phyloP scores from a whole-genome alignment of 2,113 vertebrate genomes.

The Lagopus leucura region DNA sequence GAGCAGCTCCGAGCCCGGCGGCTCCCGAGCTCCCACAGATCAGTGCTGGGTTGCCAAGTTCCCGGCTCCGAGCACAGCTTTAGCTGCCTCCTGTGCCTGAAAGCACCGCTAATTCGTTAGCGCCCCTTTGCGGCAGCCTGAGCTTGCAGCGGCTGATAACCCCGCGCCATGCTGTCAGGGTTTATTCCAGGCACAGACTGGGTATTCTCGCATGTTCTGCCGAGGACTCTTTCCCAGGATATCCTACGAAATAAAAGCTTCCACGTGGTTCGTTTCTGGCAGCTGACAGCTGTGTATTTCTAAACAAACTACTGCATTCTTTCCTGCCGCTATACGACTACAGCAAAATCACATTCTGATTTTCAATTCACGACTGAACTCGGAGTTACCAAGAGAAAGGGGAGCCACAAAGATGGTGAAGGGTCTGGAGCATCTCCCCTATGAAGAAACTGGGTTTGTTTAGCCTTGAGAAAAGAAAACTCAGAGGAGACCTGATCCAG shows the following conservation, averaged over 20 bases:
- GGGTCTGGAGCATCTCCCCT: too few species aligned
- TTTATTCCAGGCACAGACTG: background rate
- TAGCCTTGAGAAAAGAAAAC: too few species aligned
- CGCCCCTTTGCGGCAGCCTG: background rate
- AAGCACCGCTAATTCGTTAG: rapidly evolving
- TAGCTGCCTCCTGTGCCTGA: rapidly evolving
- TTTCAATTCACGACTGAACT: background rate
- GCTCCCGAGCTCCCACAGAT: background rate
- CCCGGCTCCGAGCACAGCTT: background rate
- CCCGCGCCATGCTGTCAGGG: background rate
- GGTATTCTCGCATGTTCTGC: background rate
- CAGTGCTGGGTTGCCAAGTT: background rate
- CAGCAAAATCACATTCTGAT: background rate
- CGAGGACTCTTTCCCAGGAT: too few species aligned
- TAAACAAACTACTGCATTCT: background rate
- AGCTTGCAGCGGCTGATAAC: background rate
- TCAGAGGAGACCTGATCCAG: too few species aligned
- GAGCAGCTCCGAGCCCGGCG: background rate
- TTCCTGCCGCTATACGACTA: rapidly evolving
- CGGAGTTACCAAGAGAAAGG: background rate
- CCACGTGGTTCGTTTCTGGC: background rate
- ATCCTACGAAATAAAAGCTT: background rate
- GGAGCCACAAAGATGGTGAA: too few species aligned
- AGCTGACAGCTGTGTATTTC: background rate
- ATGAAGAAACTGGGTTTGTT: too few species aligned